Evolutionary conservation across 2,113 vertebrate genomes (phyloP).

Genomic region (Chaetura pelagica): DNA sequence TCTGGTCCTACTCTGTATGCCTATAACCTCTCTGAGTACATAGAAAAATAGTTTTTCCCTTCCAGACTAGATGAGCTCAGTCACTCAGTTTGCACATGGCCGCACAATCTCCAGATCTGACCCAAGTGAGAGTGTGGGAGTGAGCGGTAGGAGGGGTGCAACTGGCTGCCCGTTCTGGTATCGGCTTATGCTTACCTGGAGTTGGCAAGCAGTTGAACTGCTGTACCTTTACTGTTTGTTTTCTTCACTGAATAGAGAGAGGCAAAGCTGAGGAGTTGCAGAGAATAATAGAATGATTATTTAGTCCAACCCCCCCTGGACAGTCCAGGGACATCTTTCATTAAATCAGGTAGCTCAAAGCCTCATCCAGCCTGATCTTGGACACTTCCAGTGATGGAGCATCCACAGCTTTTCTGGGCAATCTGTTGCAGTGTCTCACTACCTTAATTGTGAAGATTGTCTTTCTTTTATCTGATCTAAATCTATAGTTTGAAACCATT

Average conservation of each 20-base stretch:
- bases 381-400: background rate
- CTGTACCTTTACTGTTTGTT: background rate
- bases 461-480: background rate
- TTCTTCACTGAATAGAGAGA: background rate
- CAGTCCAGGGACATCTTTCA: background rate
- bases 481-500: background rate
- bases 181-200: background rate
- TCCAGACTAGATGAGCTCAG: background rate
- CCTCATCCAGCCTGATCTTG: background rate
- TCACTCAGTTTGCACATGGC: background rate
- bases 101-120: background rate
- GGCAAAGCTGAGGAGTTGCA: background rate
- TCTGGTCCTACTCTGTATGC: background rate
- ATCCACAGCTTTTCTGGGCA: background rate
- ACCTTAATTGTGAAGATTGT: background rate
- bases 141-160: background rate
- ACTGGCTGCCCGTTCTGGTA: background rate
- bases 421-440: background rate
- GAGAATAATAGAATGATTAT: background rate
- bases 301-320: background rate
- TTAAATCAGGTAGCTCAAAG: background rate
- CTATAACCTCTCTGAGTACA: background rate
- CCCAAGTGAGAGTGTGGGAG: background rate
- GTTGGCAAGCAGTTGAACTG: background rate
- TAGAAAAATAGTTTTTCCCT: background rate